Evolutionary conservation across 2,797 vertebrate genomes (phyloP), one percentile per base, ranked within the genome.

Genomic region (Premnoplex brunnescens): DNA sequence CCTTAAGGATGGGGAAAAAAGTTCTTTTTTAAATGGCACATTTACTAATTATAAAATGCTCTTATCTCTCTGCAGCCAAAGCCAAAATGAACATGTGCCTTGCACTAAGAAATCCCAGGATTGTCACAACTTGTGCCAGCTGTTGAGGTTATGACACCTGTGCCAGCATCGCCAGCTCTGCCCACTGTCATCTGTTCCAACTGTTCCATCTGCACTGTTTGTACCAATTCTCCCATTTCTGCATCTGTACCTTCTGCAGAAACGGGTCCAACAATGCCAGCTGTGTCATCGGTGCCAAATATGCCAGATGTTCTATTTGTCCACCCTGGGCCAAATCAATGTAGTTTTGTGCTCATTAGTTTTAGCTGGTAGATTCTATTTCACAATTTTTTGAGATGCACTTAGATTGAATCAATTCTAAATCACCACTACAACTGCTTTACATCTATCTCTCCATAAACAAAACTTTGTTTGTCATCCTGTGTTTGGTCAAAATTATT

Each of bases 61-160:
- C 98, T 98, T 98, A 99, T 98, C 98, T 98, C 98, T 98, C 97
- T 97, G 98, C 98, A 98, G 98, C 98, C 98, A 98, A 98, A 97
- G 99, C 99, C 98, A 99, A 99, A 98, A 98, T 98, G 98, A 99
- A 99, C 99, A 99, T 99, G 99, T 99, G 99, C 99, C 99, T 99
- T 98, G 99, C 99, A 99, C 99, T 99, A 98, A 98, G 98, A 99
- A 99, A 99, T 99, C 99, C 99, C 99, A 99, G 99, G 99, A 99
- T 99, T 99, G 99, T 98, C 99, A 98, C 99, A 99, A 99, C 99
- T 99, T 99, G 98, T 98, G 99, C 99, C 99, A 99, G 99, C 99
- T 99, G 99, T 99, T 99, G 98, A 99, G 99, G 99, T 99, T 99
- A 99, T 98, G 99, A 98, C 98, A 99, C 99, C 99, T 99, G 98